phyloP scores from a whole-genome alignment of 2,797 vertebrate species.

The Mus spretus region DNA sequence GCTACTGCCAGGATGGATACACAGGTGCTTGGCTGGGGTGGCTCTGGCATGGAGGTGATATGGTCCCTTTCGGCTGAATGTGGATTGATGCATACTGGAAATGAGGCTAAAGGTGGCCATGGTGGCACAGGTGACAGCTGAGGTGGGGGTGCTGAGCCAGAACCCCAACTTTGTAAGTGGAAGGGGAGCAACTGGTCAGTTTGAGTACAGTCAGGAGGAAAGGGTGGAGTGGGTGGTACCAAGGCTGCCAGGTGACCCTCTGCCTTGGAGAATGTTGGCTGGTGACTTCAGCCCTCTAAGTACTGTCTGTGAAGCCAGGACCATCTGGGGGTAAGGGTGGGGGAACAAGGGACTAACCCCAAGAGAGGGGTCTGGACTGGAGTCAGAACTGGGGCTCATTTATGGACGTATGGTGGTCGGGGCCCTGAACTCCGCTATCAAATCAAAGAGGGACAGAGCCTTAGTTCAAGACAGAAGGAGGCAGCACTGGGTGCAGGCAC shows the following conservation, averaged over 20 bases:
- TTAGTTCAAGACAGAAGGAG: not conserved
- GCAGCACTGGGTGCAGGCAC: rapidly evolving
- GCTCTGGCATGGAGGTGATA: not conserved
- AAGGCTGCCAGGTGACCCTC: not conserved
- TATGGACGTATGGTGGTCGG: not conserved
- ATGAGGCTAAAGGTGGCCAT: not conserved
- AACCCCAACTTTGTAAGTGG: not conserved
- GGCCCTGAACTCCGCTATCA: not conserved
- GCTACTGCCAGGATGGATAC: slow-evolving; percentile 93
- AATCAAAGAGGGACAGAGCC: not conserved
- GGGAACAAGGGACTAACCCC: not conserved
- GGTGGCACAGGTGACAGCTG: not conserved
- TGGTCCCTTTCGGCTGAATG: not conserved
- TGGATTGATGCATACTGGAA: not conserved
- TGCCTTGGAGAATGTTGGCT: not conserved
- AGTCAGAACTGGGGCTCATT: not conserved
- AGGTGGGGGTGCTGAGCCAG: not conserved
- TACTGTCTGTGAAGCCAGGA: not conserved
- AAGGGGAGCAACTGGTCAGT: not conserved
- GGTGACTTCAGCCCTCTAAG: not conserved
- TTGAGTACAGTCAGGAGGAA: not conserved
- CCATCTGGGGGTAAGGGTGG: no score
- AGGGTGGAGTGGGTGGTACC: not conserved
- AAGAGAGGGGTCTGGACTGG: not conserved
- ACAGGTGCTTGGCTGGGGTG: slow-evolving; percentile 90